Evolutionary conservation across 2,797 vertebrate species (phyloP).

Genomic region (Pseudochaenichthys georgianus): DNA sequence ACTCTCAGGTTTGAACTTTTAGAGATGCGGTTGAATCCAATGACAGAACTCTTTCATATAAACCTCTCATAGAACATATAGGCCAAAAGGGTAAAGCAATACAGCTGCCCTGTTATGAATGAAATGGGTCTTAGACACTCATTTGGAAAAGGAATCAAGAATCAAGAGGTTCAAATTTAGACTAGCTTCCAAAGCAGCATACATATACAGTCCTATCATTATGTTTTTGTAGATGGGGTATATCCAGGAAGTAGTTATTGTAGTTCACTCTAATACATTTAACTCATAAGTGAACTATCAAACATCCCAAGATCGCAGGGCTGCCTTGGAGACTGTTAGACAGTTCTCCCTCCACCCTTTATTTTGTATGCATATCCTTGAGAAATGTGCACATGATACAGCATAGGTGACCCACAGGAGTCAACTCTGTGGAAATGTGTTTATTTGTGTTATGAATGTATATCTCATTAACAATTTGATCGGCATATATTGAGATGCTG

Average conservation of each 20-base stretch:
- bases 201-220: slow-evolving; percentile 15
- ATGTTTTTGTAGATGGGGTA: slow-evolving; percentile 13
- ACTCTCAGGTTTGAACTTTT: slow-evolving; percentile 19
- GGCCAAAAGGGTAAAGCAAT: slow-evolving; percentile 52
- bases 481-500: slow-evolving; percentile 45
- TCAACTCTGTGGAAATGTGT: slow-evolving; percentile 29
- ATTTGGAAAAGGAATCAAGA: slow-evolving; percentile 22
- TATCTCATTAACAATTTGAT: not conserved
- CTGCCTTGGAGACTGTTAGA: slow-evolving; percentile 1
- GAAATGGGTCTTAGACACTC: slow-evolving; percentile 51
- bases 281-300: slow-evolving; percentile 5
- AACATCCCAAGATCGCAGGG: slow-evolving; percentile 12
- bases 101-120: slow-evolving; percentile 52
- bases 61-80: slow-evolving; percentile 64
- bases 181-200: not conserved
- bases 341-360: not conserved
- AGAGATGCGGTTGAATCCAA: slow-evolving; percentile 22
- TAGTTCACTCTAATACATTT: slow-evolving; percentile 8
- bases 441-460: slow-evolving; percentile 29
- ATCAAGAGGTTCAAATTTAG: slow-evolving; percentile 17
- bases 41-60: slow-evolving; percentile 79
- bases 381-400: slow-evolving; percentile 24
- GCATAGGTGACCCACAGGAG: slow-evolving; percentile 24
- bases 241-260: slow-evolving; percentile 6
- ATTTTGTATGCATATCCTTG: slow-evolving; percentile 16